A percentile compares a stretch with the other conserved stretches of the same genome.
Evolutionary conservation across 37 sponge, comb jelly and placozoan species (phyloP).

Genomic region (Beroe forskalii): DNA sequence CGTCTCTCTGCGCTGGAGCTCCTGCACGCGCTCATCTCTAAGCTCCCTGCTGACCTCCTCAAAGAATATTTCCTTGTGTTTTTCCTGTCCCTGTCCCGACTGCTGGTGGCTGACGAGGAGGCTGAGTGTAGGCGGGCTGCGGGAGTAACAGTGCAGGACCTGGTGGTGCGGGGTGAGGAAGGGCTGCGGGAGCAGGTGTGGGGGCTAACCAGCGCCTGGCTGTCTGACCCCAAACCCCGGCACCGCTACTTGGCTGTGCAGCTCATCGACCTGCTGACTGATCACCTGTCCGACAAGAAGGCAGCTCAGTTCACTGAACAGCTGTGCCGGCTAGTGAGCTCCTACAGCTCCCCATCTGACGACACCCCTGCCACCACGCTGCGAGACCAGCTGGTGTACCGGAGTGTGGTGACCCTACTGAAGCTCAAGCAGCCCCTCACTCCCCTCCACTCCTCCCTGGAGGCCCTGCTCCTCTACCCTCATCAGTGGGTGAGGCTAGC

Average conservation of each 20-base stretch:
- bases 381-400: not conserved
- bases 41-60: slow-evolving; percentile 17
- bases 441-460: not conserved
- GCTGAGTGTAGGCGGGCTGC: slow-evolving; percentile 55
- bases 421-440: not conserved
- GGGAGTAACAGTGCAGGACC: not conserved
- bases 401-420: slow-evolving; percentile 9
- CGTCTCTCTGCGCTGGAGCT: slow-evolving; percentile 58
- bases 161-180: not conserved
- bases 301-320: not conserved
- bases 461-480: slow-evolving; percentile 6
- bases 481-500: slow-evolving; percentile 62
- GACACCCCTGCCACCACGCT: not conserved
- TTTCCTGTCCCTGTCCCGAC: slow-evolving; percentile 17
- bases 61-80: slow-evolving; percentile 57
- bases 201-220: slow-evolving; percentile 9
- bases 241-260: slow-evolving; percentile 43
- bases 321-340: not conserved
- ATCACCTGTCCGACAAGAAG: not conserved
- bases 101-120: slow-evolving; percentile 38
- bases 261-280: not conserved
- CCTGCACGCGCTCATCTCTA: not conserved
- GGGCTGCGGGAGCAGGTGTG: not conserved
- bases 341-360: not conserved
- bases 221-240: not conserved